phyloP scores from a whole-genome alignment of 2,797 vertebrate genomes.

The Chaetodon trifasciatus region DNA sequence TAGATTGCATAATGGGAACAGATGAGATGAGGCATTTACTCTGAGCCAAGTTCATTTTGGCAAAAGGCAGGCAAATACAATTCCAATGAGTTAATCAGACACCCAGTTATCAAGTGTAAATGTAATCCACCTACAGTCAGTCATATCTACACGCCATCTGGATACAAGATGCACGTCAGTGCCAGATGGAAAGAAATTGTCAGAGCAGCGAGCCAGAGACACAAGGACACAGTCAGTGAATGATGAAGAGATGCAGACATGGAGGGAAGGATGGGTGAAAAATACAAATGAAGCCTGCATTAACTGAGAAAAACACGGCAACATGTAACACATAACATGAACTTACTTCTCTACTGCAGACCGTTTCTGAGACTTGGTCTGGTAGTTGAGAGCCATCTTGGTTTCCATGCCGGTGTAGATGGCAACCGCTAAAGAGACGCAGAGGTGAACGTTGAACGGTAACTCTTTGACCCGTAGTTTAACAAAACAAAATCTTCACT shows the following conservation, averaged over 20 bases:
- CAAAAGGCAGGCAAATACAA: slow-evolving; percentile 25
- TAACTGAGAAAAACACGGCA: background rate
- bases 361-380: slow-evolving; percentile 96
- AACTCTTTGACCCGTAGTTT: background rate
- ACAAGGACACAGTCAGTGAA: slow-evolving; percentile 11
- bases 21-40: slow-evolving; percentile 9
- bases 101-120: slow-evolving; percentile 41
- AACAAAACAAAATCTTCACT: background rate
- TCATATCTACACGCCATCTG: slow-evolving; percentile 64
- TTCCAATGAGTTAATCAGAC: slow-evolving; percentile 22
- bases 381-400: slow-evolving; percentile 99
- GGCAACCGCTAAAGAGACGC: slow-evolving; percentile 88
- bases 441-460: background rate
- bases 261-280: background rate
- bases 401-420: slow-evolving; percentile 99
- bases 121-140: slow-evolving; percentile 63
- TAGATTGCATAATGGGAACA: slow-evolving; percentile 1
- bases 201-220: slow-evolving; percentile 11
- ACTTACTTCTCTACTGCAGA: slow-evolving; percentile 98
- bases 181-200: slow-evolving; percentile 53
- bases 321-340: background rate
- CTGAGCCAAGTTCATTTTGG: slow-evolving; percentile 30
- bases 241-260: slow-evolving; percentile 41
- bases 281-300: background rate
- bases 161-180: slow-evolving; percentile 26